A percentile compares a stretch with the other conserved stretches of the same genome.
Evolutionary conservation across 2,888 invertebrate genomes (phyloP).

Genomic region (Lampropteryx suffumata): DNA sequence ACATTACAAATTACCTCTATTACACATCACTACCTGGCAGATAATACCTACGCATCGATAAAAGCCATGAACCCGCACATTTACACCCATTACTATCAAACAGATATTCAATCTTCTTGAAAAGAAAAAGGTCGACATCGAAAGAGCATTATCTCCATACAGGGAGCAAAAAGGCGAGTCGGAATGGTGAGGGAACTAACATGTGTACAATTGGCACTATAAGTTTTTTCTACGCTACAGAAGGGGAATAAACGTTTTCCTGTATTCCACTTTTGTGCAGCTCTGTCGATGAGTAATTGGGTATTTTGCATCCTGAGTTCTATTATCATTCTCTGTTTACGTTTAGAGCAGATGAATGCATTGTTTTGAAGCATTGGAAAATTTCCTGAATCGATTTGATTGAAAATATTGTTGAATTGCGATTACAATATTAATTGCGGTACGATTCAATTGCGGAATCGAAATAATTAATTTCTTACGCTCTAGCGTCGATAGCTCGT

Average conservation of each 20-base stretch:
- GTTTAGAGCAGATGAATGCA: no score
- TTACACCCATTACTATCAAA: constrained; percentile 29
- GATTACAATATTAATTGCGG: no score
- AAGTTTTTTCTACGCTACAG: constrained; percentile 53
- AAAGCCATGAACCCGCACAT: constrained; percentile 28
- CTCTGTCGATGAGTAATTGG: constrained; percentile 16
- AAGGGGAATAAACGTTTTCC: constrained; percentile 63
- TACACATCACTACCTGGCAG: background rate
- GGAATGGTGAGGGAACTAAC: constrained; percentile 58
- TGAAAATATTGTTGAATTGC: no score
- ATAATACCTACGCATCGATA: constrained; percentile 7
- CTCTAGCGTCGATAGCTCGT: no score
- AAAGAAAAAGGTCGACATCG: constrained; percentile 53
- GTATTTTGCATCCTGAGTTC: constrained; percentile 3
- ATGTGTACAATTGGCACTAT: constrained; percentile 70
- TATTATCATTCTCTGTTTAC: no score
- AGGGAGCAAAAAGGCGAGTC: constrained; percentile 50
- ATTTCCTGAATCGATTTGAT: no score
- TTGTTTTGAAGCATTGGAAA: no score
- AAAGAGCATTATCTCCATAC: constrained; percentile 63
- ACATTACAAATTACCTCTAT: background rate
- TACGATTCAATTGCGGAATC: no score
- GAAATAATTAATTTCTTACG: no score
- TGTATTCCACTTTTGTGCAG: constrained; percentile 44
- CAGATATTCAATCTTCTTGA: constrained; percentile 40